Evolutionary conservation across 2,888 invertebrate species (phyloP).

Genomic region (Portevinia maculata): DNA sequence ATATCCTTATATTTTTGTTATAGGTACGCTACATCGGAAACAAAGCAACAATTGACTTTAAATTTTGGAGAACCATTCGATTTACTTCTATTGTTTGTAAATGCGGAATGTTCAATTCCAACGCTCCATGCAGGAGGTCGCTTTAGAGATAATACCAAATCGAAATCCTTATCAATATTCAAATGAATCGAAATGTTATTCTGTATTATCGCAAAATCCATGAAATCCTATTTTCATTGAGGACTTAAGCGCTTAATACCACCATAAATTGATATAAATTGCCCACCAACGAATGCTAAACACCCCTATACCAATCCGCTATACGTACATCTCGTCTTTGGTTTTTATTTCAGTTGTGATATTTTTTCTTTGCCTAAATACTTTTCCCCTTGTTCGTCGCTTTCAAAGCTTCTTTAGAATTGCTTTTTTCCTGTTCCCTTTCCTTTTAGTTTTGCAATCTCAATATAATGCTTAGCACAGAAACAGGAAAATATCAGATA

Average conservation of each 20-base stretch:
- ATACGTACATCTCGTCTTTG: slow-evolving; percentile 19
- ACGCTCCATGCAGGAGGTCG: not conserved
- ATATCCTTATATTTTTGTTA: too few species aligned
- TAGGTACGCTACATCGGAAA: too few species aligned
- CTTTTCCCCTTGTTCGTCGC: slow-evolving; percentile 13
- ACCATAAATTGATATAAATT: slow-evolving; percentile 52
- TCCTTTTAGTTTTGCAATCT: not conserved
- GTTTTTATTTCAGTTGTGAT: slow-evolving; percentile 16
- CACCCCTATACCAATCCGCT: slow-evolving; percentile 13
- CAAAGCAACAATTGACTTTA: slow-evolving; percentile 2
- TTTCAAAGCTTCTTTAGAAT: not conserved
- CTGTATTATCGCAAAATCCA: slow-evolving; percentile 41
- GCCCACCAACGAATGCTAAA: slow-evolving; percentile 25
- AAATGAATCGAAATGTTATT: slow-evolving; percentile 37
- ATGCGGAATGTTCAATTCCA: slow-evolving; percentile 6
- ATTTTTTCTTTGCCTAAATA: slow-evolving; percentile 18
- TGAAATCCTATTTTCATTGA: slow-evolving; percentile 38
- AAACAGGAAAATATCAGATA: slow-evolving; percentile 10
- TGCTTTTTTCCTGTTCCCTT: slow-evolving; percentile 9
- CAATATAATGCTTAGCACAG: slow-evolving; percentile 1
- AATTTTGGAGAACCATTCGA: not conserved
- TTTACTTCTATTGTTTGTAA: slow-evolving; percentile 2
- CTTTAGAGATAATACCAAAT: slow-evolving; percentile 6
- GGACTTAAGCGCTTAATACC: slow-evolving; percentile 35
- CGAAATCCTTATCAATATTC: slow-evolving; percentile 40